phyloP scores from a whole-genome alignment of 2,888 invertebrate genomes.

The Tiliacea citrago region DNA sequence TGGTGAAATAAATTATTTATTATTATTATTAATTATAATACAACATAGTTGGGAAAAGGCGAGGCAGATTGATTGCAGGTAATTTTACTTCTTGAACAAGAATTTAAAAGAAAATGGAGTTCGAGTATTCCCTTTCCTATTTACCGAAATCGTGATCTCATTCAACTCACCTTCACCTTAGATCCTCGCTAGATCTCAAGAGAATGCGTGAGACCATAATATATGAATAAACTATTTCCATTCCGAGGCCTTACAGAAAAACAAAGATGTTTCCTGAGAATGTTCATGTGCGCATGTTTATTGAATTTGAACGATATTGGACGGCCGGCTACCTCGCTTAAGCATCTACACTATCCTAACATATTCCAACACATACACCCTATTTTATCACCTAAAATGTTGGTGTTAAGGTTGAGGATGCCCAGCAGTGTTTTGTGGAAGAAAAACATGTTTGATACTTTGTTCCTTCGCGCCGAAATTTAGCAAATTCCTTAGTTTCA shows the following conservation, averaged over 20 bases:
- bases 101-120: neutral
- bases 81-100: neutral
- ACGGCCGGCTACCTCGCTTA: conserved; percentile 45
- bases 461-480: conserved; percentile 62
- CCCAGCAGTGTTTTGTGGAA: conserved; percentile 4
- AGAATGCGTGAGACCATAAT: conserved; percentile 22
- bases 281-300: conserved; percentile 67
- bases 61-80: neutral
- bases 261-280: conserved; percentile 51
- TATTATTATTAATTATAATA: too few species aligned
- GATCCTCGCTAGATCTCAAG: conserved; percentile 22
- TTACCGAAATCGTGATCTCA: conserved; percentile 1
- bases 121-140: neutral
- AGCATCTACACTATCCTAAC: conserved; percentile 32
- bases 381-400: conserved; percentile 1
- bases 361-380: conserved; percentile 4
- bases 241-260: conserved; percentile 46
- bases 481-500: conserved; percentile 66
- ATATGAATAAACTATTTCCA: conserved; percentile 64
- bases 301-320: conserved; percentile 71
- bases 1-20: too few species aligned
- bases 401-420: neutral
- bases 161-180: conserved; percentile 7
- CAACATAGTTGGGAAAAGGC: neutral
- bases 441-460: conserved; percentile 52